Base-by-base conservation (phyloP, 1,140 invertebrate species). In the Scaptomyza pallida region DNA sequence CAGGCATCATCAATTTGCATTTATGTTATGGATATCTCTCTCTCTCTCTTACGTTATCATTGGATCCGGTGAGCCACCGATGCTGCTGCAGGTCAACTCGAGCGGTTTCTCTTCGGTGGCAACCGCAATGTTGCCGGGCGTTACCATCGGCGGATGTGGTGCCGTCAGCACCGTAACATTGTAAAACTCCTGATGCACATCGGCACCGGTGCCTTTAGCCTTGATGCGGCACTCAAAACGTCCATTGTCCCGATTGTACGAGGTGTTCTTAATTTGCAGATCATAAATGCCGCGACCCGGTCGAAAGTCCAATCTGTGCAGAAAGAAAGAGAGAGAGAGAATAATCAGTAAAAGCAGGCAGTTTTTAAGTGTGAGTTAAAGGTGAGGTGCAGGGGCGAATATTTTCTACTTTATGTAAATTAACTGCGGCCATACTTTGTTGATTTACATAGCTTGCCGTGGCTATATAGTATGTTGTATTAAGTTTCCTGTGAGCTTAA, bases 151-250 rank as follows among this genome's bases (percentile, higher is more conserved):
- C 26, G 95, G 93, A 60, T 95, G 95, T 0, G 97, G 97, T n/a
- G 95, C 94, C 40, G 96, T 95, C 16, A 98, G 93, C 19, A 98
- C 97, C 10, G 97, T 97, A 61, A 98, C 92, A 50, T 94, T 94
- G 88, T 97, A 95, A 44, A 94, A 94, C 91, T 97, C 96, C 60
- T 95, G 94, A 92, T 97, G 96, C 33, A 97, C 92, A 86, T 96
- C 96, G 16, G 94, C 93, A 0, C 97, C 97, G n/a, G 95, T 96
- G 6, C 96, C 96, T 43, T 94, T 95, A 17, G 95, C 95, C 91
- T 97, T 98, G 51, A 97, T 94, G 16, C 96, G 94, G 89, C 97
- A 98, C 92, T 97, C 97, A 92, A 98, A 98, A 56, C 95, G 94
- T 23, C 97, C 97, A 91, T 98, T 97, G 93, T 98, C 97, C 1